These are phyloP conservation scores for Reinhardtius hippoglossoides DNA, from an alignment of 2,113 vertebrate species.

Conservation along the genomic window DNA sequence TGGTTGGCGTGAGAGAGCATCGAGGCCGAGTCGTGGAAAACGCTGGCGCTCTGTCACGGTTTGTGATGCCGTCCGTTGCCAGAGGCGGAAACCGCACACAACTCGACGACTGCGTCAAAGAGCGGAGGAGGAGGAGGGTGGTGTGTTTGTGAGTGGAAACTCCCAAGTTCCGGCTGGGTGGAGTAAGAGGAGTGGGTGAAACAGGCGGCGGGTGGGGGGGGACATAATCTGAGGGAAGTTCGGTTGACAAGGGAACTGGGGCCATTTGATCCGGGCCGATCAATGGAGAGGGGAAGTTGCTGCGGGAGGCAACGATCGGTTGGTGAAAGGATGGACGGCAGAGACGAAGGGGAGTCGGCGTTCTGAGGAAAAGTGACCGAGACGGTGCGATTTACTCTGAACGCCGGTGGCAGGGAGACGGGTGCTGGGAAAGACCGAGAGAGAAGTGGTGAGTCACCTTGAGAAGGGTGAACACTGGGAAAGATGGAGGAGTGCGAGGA, in stretches of 20 bases:
- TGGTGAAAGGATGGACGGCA: conserved; percentile 10
- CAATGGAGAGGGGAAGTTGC: conserved; percentile 26
- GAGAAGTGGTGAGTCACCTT: conserved; percentile 70
- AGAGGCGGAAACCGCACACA: conserved; percentile 46
- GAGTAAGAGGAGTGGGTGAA: conserved; percentile 19
- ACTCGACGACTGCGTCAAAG: conserved; percentile 53
- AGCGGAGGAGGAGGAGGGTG: background rate
- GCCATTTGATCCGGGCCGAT: conserved; percentile 51
- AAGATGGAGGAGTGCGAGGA: conserved; percentile 3
- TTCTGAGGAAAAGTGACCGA: background rate
- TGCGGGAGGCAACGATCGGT: conserved; percentile 3
- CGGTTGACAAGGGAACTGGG: conserved; percentile 38
- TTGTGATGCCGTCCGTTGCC: conserved; percentile 31
- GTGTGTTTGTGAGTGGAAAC: conserved; percentile 58
- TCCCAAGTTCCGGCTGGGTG: conserved; percentile 48
- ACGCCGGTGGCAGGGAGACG: background rate
- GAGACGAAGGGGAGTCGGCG: background rate
- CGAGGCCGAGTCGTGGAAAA: conserved; percentile 33
- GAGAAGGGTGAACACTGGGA: conserved; percentile 43
- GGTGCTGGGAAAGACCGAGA: background rate
- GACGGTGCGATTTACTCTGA: conserved; percentile 6
- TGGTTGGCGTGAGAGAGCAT: conserved; percentile 6
- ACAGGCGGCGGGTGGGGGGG: background rate
- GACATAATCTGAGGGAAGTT: conserved; percentile 15
- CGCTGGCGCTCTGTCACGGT: conserved; percentile 38